Percentiles rank a stretch among this genome's conserved stretches.
Conservation (phyloP, 2,888 invertebrate species). For the Cataglyphis altisquamis region DNA sequence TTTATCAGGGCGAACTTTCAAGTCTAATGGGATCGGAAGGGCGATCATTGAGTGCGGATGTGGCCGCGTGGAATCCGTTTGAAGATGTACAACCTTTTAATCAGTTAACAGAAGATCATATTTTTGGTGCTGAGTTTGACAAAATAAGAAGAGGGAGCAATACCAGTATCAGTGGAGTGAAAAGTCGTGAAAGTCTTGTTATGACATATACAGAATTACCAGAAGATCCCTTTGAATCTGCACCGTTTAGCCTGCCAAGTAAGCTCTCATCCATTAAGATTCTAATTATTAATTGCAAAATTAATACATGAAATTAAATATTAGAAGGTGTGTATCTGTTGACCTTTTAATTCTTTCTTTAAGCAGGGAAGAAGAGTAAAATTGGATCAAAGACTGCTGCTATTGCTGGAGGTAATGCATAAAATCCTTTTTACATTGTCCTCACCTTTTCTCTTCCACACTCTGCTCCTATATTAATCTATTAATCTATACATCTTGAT, state of each 20-base stretch:
- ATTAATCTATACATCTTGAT: conserved; percentile 50
- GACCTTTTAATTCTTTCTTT: conserved; percentile 52
- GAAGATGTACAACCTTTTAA: conserved; percentile 91
- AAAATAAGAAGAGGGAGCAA: conserved; percentile 93
- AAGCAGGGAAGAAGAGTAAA: conserved; percentile 85
- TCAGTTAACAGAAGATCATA: conserved; percentile 92
- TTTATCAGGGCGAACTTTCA: conserved; percentile 85
- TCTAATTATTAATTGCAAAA: background rate
- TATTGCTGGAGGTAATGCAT: conserved; percentile 86
- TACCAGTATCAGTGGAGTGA: conserved; percentile 91
- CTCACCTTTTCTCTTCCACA: conserved; percentile 59
- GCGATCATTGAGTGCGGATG: conserved; percentile 87
- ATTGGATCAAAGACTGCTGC: conserved; percentile 84
- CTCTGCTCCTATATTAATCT: conserved; percentile 52
- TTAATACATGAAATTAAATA: background rate
- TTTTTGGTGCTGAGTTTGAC: conserved; percentile 94
- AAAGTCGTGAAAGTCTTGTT: conserved; percentile 90
- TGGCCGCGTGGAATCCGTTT: conserved; percentile 94
- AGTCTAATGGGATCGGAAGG: conserved; percentile 82
- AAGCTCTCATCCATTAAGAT: conserved; percentile 76
- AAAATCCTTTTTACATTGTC: conserved; percentile 79
- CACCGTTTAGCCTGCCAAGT: conserved; percentile 93
- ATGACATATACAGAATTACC: conserved; percentile 88
- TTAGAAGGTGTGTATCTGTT: conserved; percentile 2
- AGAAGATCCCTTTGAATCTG: conserved; percentile 93